Evolutionary conservation across 2,113 vertebrate genomes (phyloP).

Genomic region (Alethe castanea): DNA sequence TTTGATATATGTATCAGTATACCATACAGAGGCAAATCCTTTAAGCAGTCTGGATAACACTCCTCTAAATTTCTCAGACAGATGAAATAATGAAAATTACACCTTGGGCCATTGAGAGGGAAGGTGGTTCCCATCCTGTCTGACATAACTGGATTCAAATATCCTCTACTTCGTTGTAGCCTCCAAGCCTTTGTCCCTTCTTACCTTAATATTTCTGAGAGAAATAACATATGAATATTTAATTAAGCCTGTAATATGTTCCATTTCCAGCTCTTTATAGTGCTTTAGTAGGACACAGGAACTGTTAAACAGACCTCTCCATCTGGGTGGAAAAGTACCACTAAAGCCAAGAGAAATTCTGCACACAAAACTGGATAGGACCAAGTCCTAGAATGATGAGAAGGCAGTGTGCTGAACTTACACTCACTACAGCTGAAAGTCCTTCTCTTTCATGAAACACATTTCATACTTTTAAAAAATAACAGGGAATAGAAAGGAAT

Average conservation of each 20-base stretch:
- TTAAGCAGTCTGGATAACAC: neutral
- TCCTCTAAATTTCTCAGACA: neutral
- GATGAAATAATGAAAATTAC: neutral
- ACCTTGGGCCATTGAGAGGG: neutral
- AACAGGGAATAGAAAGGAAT: neutral
- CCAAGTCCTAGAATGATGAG: neutral
- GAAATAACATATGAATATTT: neutral
- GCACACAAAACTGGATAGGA: neutral
- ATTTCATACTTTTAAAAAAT: neutral
- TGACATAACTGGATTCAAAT: neutral
- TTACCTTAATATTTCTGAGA: neutral
- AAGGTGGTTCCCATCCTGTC: neutral
- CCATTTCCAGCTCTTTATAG: neutral
- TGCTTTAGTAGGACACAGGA: neutral
- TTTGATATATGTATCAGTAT: neutral
- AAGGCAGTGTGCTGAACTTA: neutral
- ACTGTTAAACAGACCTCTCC: neutral
- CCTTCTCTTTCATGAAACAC: neutral
- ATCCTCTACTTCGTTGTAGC: neutral
- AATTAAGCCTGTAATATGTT: neutral
- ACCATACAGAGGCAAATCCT: neutral
- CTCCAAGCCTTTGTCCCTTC: neutral
- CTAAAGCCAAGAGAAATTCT: neutral
- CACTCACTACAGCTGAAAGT: neutral
- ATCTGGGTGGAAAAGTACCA: neutral